Conservation (phyloP, 1,140 invertebrate genomes). For the Aphis gossypii region DNA sequence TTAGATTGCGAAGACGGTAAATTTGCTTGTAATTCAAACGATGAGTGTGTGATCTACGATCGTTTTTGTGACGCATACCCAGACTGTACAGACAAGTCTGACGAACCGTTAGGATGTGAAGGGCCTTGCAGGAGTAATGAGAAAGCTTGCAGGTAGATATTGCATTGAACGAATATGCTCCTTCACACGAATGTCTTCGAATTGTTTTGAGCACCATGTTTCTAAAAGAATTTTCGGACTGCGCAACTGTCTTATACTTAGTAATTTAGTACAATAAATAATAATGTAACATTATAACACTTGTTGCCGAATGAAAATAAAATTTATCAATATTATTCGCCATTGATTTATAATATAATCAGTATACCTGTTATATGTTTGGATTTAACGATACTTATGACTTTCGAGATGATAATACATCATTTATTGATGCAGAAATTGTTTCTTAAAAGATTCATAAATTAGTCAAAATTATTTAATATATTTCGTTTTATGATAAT, state of each 20-base stretch:
- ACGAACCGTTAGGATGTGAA: slow-evolving; percentile 72
- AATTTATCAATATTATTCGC: neutral
- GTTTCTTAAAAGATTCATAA: neutral
- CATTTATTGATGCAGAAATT: neutral
- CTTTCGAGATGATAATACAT: neutral
- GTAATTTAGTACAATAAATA: neutral
- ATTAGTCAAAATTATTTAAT: neutral
- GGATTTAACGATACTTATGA: neutral
- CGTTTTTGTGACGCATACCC: slow-evolving; percentile 72
- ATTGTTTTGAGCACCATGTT: slow-evolving; percentile 15
- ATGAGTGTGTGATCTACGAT: slow-evolving; percentile 68
- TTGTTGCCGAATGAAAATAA: neutral
- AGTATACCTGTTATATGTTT: neutral
- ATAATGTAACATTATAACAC: neutral
- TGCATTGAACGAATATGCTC: neutral
- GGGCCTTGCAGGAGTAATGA: slow-evolving; percentile 68
- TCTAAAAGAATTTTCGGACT: neutral
- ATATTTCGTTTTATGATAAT: neutral
- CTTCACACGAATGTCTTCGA: slow-evolving; percentile 13
- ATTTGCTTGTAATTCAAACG: slow-evolving; percentile 50
- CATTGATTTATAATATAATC: neutral
- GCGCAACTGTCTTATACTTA: neutral
- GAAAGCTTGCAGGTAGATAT: slow-evolving; percentile 67
- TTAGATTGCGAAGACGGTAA: slow-evolving; percentile 55
- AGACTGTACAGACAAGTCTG: slow-evolving; percentile 74